These are phyloP conservation scores for Listrodromus nycthemerus DNA, from an alignment of 2,888 invertebrate genomes.

Conservation along the genomic window DNA sequence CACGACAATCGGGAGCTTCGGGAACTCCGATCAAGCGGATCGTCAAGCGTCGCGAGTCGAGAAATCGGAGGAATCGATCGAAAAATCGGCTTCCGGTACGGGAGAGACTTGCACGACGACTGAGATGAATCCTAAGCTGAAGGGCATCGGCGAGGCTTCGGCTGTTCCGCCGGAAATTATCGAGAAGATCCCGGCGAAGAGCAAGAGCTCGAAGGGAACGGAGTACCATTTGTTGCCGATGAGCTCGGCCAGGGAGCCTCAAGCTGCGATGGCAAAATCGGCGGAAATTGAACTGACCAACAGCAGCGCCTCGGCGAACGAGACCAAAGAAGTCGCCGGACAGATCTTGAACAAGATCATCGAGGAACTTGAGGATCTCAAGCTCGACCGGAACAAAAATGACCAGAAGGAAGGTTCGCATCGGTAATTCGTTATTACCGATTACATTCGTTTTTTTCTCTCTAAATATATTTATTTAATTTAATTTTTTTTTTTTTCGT, in stretches of 20 bases:
- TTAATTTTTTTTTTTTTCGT: too few relatives aligned
- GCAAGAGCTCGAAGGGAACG: slow-evolving; percentile 36
- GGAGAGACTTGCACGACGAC: slow-evolving; percentile 33
- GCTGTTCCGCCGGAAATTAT: slow-evolving; percentile 43
- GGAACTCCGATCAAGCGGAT: not conserved
- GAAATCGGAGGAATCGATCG: slow-evolving; percentile 28
- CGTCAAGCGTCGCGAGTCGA: slow-evolving; percentile 13
- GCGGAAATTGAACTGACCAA: slow-evolving; percentile 3
- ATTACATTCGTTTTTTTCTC: not conserved
- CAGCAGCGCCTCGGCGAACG: slow-evolving; percentile 59
- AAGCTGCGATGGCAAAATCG: slow-evolving; percentile 3
- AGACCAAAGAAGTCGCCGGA: slow-evolving; percentile 76
- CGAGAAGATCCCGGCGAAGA: slow-evolving; percentile 22
- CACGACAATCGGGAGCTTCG: not conserved
- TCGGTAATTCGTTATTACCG: slow-evolving; percentile 41
- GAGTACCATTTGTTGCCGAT: slow-evolving; percentile 42
- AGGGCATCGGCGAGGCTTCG: slow-evolving; percentile 46
- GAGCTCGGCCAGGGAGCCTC: not conserved
- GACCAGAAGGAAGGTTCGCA: slow-evolving; percentile 74
- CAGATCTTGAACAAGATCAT: slow-evolving; percentile 76
- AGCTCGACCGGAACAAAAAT: slow-evolving; percentile 68
- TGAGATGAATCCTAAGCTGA: slow-evolving; percentile 53
- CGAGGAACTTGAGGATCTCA: slow-evolving; percentile 76
- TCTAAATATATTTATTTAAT: not conserved
- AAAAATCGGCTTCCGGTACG: slow-evolving; percentile 5